Evolutionary conservation across 1,140 invertebrate species (phyloP).

Genomic region (Daktulosphaira vitifoliae): DNA sequence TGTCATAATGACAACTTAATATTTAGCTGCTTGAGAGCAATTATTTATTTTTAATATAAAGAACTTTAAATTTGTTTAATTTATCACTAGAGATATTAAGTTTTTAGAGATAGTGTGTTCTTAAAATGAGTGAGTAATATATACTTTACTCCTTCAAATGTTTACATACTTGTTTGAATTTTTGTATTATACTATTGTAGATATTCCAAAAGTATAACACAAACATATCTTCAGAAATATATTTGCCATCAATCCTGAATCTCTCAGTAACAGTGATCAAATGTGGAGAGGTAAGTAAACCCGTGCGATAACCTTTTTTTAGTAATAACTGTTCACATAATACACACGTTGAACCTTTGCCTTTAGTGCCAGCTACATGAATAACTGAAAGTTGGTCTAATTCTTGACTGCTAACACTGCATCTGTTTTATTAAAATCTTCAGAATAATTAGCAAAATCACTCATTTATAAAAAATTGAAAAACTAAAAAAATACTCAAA

Average conservation of each 20-base stretch:
- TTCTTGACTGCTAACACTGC: conserved; percentile 55
- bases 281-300: conserved; percentile 95
- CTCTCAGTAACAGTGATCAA: conserved; percentile 84
- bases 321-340: conserved; percentile 83
- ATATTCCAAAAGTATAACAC: conserved; percentile 73
- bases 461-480: not conserved
- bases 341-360: conserved; percentile 90
- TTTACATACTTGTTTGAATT: conserved; percentile 43
- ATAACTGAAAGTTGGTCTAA: conserved; percentile 70
- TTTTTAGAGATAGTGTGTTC: too few species aligned
- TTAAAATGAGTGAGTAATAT: too few species aligned
- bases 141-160: too few species aligned
- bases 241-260: conserved; percentile 76
- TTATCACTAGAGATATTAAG: too few species aligned
- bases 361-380: conserved; percentile 94
- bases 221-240: conserved; percentile 67
- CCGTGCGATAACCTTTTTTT: conserved; percentile 75
- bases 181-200: conserved; percentile 58
- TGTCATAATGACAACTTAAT: too few species aligned
- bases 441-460: conserved; percentile 18
- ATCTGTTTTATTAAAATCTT: conserved; percentile 42
- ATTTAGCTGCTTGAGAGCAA: too few species aligned
- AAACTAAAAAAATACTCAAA: too few species aligned
- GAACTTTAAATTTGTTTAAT: too few species aligned
- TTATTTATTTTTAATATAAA: too few species aligned